Base-by-base conservation (phyloP, 2,797 vertebrate genomes). In the Allenopithecus nigroviridis region DNA sequence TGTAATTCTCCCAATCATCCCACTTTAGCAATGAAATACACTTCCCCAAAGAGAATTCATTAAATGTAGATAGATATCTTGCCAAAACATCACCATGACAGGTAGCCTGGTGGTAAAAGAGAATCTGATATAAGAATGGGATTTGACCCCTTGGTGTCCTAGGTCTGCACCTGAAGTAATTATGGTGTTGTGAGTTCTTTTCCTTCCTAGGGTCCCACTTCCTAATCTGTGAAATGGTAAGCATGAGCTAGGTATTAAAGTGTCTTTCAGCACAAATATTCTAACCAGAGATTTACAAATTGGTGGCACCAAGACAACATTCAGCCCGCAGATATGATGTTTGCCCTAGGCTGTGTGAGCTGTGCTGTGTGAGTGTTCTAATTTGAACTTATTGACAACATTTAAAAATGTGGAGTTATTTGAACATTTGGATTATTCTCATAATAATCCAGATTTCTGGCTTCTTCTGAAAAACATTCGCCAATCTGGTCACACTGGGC, bases 1-100 rank as follows among this genome's bases (percentile, higher is more conserved):
- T 24, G 91, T 97, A 93, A 91, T 95, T 97, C 50, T 96, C 41
- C 46, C 28, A 84, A 33, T 83, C 74, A 96, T 55, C 68, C 64
- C 79, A 39, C 59, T 86, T 95, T 70, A 91, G 72, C 76, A 83
- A 61, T 90, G 55, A 84, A 81, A 92, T 78, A 26, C 2, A 76
- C 36, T 79, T 90, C 55, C 53, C 43, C 81, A 89, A 92, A 95
- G 36, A 95, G 17, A 28, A 59, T 36, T 61, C 50, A 79, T 87
- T 85, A 80, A 85, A 61, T 90, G 33, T 53, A 85, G 36, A 78
- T 57, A 41, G 41, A 28, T 30, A n/a, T 50, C 74, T 91, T 55
- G 36, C 55, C 75, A 81, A 78, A 75, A 33, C 70, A 24, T 55
- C 70, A 61, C 53, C 36, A 30, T 26, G 28, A 80, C 46, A 55